Evolutionary conservation across 1,140 invertebrate species (phyloP).

Genomic region (Pantala flavescens): DNA sequence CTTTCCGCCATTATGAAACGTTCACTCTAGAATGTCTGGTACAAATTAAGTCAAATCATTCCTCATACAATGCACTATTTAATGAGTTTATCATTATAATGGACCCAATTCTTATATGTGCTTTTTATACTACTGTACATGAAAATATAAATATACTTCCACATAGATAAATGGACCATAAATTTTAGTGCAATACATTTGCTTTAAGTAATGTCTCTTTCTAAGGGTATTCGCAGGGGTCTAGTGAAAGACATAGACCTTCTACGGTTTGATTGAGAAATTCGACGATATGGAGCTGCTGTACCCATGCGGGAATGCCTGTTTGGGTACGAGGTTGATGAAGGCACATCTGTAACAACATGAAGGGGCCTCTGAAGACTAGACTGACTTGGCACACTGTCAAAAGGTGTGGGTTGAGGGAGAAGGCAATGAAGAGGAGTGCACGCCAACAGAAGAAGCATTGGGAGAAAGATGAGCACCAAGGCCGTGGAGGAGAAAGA

Average conservation of each 20-base stretch:
- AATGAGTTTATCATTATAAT: background rate
- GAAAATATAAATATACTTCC: background rate
- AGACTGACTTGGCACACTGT: background rate
- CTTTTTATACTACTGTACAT: background rate
- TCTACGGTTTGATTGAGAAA: background rate
- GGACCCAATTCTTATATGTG: background rate
- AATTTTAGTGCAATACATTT: background rate
- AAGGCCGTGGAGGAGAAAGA: background rate
- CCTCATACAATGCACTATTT: background rate
- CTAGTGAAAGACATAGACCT: conserved; percentile 1
- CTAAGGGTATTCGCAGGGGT: background rate
- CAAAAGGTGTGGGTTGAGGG: background rate
- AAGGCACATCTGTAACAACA: background rate
- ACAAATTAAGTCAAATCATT: background rate
- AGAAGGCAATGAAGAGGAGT: background rate
- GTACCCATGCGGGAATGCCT: background rate
- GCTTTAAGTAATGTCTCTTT: conserved; percentile 1
- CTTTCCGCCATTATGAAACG: background rate
- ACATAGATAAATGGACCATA: background rate
- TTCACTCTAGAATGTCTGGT: background rate
- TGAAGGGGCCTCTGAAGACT: background rate
- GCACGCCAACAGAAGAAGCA: background rate
- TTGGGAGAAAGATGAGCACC: background rate
- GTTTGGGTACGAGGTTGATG: background rate
- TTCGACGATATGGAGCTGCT: background rate